Evolutionary conservation across 1,140 invertebrate species (phyloP).

Genomic region (Drosophila malerkotliana): DNA sequence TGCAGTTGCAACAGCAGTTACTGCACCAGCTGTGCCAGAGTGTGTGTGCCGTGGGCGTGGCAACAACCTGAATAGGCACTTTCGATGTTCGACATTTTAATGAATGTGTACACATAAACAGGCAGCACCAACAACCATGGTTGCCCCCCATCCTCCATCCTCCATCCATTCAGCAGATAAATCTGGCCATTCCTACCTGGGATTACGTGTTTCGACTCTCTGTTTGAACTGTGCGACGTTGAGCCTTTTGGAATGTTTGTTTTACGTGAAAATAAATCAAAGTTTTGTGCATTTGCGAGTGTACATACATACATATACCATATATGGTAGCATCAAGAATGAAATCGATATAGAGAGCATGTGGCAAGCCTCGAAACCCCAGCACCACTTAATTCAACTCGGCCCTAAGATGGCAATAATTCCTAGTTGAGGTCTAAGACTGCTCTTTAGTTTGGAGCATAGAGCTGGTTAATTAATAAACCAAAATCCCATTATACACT

Average conservation of each 20-base stretch:
- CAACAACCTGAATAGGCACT: constrained; percentile 80
- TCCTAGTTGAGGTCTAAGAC: constrained; percentile 30
- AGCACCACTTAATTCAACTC: constrained; percentile 36
- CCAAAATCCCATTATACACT: constrained; percentile 52
- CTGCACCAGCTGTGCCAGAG: background rate
- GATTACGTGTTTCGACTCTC: constrained; percentile 25
- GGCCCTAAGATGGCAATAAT: constrained; percentile 26
- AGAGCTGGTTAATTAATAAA: constrained; percentile 53
- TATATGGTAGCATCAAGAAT: constrained; percentile 13
- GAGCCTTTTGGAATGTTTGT: constrained; percentile 52
- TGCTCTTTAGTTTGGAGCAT: constrained; percentile 1
- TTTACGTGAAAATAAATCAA: constrained; percentile 62
- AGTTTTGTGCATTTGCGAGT: constrained; percentile 52
- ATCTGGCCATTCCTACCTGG: constrained; percentile 36
- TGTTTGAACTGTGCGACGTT: constrained; percentile 34
- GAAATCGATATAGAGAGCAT: constrained; percentile 30
- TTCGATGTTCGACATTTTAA: constrained; percentile 82
- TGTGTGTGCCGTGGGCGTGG: constrained; percentile 59
- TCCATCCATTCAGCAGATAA: background rate
- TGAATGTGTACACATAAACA: constrained; percentile 82
- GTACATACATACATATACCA: constrained; percentile 13
- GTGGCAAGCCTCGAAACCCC: background rate
- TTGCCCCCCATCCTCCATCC: no score
- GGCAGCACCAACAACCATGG: constrained; percentile 19
- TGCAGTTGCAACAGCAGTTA: constrained; percentile 43